These are phyloP conservation scores for Vanacampus margaritifer DNA, from an alignment of 2,113 vertebrate species.

Conservation along the genomic window DNA sequence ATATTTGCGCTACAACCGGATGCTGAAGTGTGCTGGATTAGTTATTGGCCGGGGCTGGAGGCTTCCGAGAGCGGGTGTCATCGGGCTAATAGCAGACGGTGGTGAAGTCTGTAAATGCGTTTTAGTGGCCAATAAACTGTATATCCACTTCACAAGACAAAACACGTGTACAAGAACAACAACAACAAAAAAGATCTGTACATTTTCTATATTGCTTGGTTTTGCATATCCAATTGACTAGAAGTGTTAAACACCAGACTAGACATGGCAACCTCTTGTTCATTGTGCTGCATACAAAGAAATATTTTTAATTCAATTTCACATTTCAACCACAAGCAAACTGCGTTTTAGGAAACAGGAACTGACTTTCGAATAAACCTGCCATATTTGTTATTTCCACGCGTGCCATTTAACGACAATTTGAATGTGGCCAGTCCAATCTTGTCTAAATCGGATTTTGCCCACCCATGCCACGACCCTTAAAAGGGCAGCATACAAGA, in stretches of 20 bases:
- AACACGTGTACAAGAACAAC: background rate
- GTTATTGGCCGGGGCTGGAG: background rate
- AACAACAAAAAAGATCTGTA: background rate
- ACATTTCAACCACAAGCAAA: background rate
- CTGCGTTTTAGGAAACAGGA: too few relatives aligned
- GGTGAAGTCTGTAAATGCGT: background rate
- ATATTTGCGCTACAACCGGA: background rate
- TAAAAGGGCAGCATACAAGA: too few relatives aligned
- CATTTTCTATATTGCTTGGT: background rate
- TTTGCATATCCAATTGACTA: too few relatives aligned
- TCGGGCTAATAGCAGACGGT: background rate
- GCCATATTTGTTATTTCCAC: too few relatives aligned
- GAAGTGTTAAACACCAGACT: too few relatives aligned
- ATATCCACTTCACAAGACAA: constrained; percentile 7
- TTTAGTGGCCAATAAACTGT: background rate
- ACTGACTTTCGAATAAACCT: too few relatives aligned
- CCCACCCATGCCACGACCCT: too few relatives aligned
- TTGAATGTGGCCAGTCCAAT: too few relatives aligned
- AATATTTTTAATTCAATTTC: background rate
- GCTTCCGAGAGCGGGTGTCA: background rate
- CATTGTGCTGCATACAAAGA: background rate
- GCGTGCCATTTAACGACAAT: too few relatives aligned
- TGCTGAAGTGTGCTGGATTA: background rate
- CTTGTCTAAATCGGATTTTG: too few relatives aligned
- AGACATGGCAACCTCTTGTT: background rate